A percentile compares a stretch with the other conserved stretches of the same genome.
Evolutionary conservation across 2,797 vertebrate genomes (phyloP).

Genomic region (Tapirus indicus): DNA sequence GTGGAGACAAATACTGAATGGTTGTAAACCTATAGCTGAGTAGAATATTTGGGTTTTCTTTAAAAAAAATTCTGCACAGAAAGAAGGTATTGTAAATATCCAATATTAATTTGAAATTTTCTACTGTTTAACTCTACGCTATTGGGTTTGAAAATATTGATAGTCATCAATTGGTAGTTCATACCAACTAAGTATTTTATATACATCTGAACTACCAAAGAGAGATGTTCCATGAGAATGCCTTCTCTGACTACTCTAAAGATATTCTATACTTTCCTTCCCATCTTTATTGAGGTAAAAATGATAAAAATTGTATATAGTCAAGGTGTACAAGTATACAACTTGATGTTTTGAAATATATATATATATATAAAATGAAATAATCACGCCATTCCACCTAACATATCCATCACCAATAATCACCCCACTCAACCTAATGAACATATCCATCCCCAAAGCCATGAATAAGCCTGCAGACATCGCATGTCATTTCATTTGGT

Average conservation of each 20-base stretch:
- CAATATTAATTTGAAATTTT: slow-evolving; percentile 1
- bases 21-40: background rate
- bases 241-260: background rate
- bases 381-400: background rate
- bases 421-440: background rate
- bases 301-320: background rate
- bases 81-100: background rate
- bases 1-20: background rate
- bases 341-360: background rate
- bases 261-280: background rate
- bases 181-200: background rate
- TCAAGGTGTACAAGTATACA: background rate
- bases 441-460: background rate
- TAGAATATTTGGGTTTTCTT: background rate
- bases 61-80: background rate
- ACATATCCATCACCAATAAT: background rate
- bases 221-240: background rate
- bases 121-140: background rate
- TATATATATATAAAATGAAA: background rate
- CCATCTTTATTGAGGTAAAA: background rate
- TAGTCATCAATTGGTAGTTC: background rate
- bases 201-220: background rate
- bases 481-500: background rate
- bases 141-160: background rate
- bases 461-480: background rate